Percentiles rank a stretch among this genome's conserved stretches.
Conservation (phyloP, 2,113 vertebrate species). For the Phasianus colchicus region DNA sequence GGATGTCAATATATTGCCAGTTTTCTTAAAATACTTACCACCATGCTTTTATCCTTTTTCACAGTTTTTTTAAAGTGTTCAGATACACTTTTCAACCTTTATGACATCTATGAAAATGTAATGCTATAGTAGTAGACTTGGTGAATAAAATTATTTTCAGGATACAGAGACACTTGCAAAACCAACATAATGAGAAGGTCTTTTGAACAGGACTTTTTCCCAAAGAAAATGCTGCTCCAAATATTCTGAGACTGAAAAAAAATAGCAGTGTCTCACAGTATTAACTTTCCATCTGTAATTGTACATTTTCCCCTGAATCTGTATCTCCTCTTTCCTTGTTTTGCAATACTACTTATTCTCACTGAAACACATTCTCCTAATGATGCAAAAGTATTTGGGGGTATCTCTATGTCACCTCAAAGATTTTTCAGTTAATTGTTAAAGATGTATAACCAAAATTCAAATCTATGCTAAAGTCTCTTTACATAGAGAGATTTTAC, state of each 20-base stretch:
- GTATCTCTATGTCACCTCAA: background rate
- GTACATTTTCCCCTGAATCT: background rate
- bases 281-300: background rate
- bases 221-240: background rate
- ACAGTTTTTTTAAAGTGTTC: background rate
- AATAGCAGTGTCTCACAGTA: background rate
- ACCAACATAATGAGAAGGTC: background rate
- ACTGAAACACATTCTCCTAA: background rate
- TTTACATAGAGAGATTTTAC: background rate
- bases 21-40: background rate
- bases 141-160: background rate
- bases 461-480: background rate
- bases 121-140: background rate
- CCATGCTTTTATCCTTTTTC: background rate
- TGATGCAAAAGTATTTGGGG: background rate
- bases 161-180: background rate
- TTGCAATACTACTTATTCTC: background rate
- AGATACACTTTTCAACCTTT: background rate
- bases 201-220: background rate
- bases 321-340: background rate
- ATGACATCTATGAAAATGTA: background rate
- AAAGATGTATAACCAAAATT: background rate
- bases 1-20: background rate
- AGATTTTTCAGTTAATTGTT: background rate
- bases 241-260: background rate